Conservation (phyloP, 2,797 vertebrate species). For the Diplodus sargus region DNA sequence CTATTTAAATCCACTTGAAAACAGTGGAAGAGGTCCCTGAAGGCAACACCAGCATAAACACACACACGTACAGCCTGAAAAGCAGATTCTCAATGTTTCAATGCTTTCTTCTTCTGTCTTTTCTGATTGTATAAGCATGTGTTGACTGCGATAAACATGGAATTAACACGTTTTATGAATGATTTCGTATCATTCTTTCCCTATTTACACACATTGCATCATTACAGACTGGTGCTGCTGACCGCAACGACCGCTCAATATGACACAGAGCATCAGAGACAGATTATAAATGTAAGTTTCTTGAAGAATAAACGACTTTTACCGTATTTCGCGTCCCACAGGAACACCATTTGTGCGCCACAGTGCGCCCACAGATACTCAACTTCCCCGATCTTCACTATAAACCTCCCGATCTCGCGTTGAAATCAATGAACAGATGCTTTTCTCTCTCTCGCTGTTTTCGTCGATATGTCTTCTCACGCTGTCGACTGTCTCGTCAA, state of each 20-base stretch:
- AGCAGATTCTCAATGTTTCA: neutral
- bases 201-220: too few relatives aligned
- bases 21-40: neutral
- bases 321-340: slow-evolving; percentile 91
- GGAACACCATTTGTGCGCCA: slow-evolving; percentile 86
- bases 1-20: neutral
- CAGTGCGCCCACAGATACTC: slow-evolving; percentile 34
- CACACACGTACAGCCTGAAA: neutral
- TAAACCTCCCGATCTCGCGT: neutral
- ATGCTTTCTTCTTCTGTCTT: neutral
- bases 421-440: neutral
- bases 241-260: too few relatives aligned
- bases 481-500: neutral
- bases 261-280: neutral
- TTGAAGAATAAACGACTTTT: slow-evolving; percentile 39
- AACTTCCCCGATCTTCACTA: slow-evolving; percentile 27
- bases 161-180: neutral
- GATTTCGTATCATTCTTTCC: neutral
- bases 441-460: neutral
- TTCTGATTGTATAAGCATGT: neutral
- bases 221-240: too few relatives aligned
- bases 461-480: neutral
- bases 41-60: neutral
- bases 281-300: neutral
- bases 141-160: neutral